Base-by-base conservation (phyloP, 2,797 vertebrate genomes). In the Coreius guichenoti region DNA sequence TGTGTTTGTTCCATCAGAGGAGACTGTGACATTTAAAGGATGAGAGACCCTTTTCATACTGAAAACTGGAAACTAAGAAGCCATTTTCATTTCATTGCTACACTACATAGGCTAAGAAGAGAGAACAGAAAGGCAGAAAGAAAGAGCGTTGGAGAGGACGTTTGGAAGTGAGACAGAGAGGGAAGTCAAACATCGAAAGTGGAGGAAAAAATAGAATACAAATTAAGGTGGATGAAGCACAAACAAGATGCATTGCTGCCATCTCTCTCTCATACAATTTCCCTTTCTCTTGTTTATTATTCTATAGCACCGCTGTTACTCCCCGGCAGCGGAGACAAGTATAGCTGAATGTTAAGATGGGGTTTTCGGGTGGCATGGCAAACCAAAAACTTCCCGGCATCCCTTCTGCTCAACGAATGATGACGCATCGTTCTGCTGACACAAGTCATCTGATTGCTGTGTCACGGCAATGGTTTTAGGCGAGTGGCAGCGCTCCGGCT, bases 381-480 rank as follows among this genome's bases (percentile, higher is more conserved):
- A 84, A 79, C 87, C 83, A 31, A 81, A 87, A 88, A 89, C 85
- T 88, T 86, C 88, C 86, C 86, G 77, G 86, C 79, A 86, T 91
- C 83, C 86, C 43, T 81, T 86, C 73, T 45, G 75, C 89, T 92
- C 84, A 49, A 61, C 92, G 86, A 93, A 93, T 90, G 90, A 80
- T 90, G 90, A 95, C 95, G 92, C 94, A 93, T 91, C 82, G 92
- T 95, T 94, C 90, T 92, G 94, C 95, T 94, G 93, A 94, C 94
- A 93, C 90, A 72, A 94, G 95, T 96, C 96, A 95, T 96, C 96
- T 96, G 96, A 96, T 95, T 95, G 95, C 95, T 91, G 94, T 95
- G 96, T 96, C 96, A 95, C 91, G 92, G 93, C 94, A 94, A 94
- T 93, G 93, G 81, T 87, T 87, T 87, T 90, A 87, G 80, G 76